phyloP scores from a whole-genome alignment of 92 coral and sea anemone species.

The Heliopora coerulea region DNA sequence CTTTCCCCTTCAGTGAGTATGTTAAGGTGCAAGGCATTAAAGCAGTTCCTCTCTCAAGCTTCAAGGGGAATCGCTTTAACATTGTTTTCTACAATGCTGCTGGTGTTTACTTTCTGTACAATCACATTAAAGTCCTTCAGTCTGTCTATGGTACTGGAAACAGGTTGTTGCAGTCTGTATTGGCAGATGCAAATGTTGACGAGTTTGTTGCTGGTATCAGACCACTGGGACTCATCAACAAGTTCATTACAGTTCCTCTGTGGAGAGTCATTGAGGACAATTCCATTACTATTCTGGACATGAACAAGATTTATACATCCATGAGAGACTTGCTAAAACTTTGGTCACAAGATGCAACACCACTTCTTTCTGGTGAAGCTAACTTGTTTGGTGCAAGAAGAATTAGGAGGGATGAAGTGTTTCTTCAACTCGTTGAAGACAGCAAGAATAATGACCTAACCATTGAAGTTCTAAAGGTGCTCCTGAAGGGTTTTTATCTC shows the following conservation, averaged over 20 bases:
- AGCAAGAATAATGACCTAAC: conserved; percentile 29
- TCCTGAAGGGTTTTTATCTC: conserved; percentile 42
- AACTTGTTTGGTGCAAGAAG: conserved; percentile 21
- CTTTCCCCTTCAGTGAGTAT: conserved; percentile 20
- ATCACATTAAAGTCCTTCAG: conserved; percentile 33
- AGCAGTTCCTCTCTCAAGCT: conserved; percentile 37
- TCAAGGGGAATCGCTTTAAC: conserved; percentile 34
- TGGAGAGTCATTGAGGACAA: conserved; percentile 43
- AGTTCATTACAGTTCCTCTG: conserved; percentile 38
- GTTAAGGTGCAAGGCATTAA: conserved; percentile 27
- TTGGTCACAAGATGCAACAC: conserved; percentile 42
- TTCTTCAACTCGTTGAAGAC: conserved; percentile 16
- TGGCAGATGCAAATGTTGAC: conserved; percentile 26
- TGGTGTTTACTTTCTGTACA: conserved; percentile 28
- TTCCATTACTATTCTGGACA: conserved; percentile 27
- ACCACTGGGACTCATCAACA: conserved; percentile 37
- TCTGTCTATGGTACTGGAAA: conserved; percentile 34
- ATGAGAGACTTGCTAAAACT: conserved; percentile 26
- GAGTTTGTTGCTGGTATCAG: conserved; percentile 42
- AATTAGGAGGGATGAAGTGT: conserved; percentile 30
- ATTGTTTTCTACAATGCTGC: conserved; percentile 38
- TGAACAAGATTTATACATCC: conserved; percentile 27
- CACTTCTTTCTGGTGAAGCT: conserved; percentile 35
- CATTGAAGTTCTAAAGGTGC: conserved; percentile 41
- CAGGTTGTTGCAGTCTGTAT: conserved; percentile 38